phyloP scores from a whole-genome alignment of 2,797 vertebrate genomes.

The Dermochelys coriacea region DNA sequence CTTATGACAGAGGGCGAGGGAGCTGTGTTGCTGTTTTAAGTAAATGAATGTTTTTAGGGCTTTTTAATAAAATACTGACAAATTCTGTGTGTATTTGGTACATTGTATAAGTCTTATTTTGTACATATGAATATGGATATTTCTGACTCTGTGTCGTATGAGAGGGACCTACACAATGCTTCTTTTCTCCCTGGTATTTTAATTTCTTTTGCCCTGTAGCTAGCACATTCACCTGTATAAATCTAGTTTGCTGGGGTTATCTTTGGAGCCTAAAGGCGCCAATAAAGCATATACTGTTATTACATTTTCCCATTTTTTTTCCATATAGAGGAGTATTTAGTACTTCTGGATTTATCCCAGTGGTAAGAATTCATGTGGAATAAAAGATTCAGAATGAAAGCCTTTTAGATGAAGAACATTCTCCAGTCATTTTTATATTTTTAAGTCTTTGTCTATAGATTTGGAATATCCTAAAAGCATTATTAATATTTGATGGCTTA shows the following conservation, averaged over 20 bases:
- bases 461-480: conserved; percentile 56
- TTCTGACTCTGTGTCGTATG: neutral
- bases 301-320: neutral
- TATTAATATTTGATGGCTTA: conserved; percentile 63
- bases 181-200: neutral
- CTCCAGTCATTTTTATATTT: conserved; percentile 11
- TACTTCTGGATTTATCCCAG: neutral
- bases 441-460: conserved; percentile 43
- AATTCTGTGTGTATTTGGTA: neutral
- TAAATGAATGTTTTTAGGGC: neutral
- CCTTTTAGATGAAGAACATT: conserved; percentile 6
- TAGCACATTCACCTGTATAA: neutral
- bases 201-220: conserved; percentile 11
- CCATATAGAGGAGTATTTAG: neutral
- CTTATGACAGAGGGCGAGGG: neutral
- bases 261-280: neutral
- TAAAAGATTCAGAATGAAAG: conserved; percentile 11
- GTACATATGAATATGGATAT: neutral
- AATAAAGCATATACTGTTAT: neutral
- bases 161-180: neutral
- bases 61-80: neutral
- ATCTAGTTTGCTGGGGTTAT: neutral
- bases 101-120: neutral
- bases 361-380: conserved; percentile 1
- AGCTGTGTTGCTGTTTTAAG: neutral